Conservation (phyloP, 2,113 vertebrate genomes). For the Apus apus region DNA sequence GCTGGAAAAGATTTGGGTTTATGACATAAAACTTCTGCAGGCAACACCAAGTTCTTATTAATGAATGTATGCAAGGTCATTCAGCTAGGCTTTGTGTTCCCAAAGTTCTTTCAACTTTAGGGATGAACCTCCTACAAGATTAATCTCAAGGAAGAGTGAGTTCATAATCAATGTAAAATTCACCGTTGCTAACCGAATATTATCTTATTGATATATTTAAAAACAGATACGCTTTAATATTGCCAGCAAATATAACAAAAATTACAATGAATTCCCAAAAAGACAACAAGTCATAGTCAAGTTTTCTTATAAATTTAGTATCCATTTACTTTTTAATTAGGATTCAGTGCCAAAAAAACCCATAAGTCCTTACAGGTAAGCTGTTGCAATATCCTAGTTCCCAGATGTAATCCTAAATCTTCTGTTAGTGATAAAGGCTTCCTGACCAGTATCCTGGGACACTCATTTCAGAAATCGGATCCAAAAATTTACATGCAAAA, state of each 20-base stretch:
- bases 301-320: neutral
- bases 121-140: neutral
- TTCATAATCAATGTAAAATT: neutral
- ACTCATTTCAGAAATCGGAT: neutral
- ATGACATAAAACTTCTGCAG: neutral
- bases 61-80: neutral
- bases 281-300: neutral
- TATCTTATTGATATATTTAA: neutral
- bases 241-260: neutral
- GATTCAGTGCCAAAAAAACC: neutral
- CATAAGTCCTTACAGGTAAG: neutral
- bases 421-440: neutral
- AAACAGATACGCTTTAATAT: neutral
- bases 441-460: neutral
- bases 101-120: neutral
- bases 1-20: neutral
- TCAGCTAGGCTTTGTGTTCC: neutral
- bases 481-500: neutral
- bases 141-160: neutral
- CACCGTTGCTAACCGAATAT: neutral
- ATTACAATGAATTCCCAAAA: neutral
- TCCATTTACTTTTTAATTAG: neutral
- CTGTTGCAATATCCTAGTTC: neutral
- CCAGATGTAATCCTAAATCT: neutral
- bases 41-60: neutral